A percentile compares a stretch with the other conserved stretches of the same genome.
phyloP scores from a whole-genome alignment of 2,113 vertebrate genomes.

The Silurus glanis region DNA sequence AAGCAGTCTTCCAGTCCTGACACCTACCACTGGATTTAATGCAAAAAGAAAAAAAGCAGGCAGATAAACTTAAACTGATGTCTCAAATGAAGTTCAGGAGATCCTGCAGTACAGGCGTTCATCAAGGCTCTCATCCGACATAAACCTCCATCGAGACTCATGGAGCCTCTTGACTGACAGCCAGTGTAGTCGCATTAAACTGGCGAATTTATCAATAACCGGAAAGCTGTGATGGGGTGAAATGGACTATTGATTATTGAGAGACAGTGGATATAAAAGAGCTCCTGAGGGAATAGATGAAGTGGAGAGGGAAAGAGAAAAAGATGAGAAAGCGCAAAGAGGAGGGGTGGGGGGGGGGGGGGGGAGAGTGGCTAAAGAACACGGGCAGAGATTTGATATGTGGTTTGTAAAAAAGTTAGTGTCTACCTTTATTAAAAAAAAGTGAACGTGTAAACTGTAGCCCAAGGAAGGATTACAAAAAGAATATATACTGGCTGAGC shows the following conservation, averaged over 20 bases:
- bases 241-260: conserved; percentile 53
- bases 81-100: neutral
- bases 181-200: conserved; percentile 22
- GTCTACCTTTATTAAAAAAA: neutral
- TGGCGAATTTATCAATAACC: conserved; percentile 46
- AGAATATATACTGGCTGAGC: neutral
- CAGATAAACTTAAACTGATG: neutral
- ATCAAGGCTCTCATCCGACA: neutral
- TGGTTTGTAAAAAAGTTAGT: neutral
- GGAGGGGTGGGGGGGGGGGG: neutral
- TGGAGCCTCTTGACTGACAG: conserved; percentile 35
- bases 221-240: conserved; percentile 38
- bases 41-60: too few species aligned
- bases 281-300: neutral
- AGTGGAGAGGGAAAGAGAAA: neutral
- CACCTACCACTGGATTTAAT: neutral
- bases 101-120: neutral
- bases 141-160: conserved; percentile 2
- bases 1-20: neutral
- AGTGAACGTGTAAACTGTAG: conserved; percentile 10
- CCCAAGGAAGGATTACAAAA: neutral
- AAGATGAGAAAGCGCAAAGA: neutral
- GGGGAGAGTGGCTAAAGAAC: neutral
- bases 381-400: conserved; percentile 12
- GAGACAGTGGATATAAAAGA: conserved; percentile 7